Conservation (phyloP, 2,113 vertebrate genomes). For the Campylomormyrus tamandua region DNA sequence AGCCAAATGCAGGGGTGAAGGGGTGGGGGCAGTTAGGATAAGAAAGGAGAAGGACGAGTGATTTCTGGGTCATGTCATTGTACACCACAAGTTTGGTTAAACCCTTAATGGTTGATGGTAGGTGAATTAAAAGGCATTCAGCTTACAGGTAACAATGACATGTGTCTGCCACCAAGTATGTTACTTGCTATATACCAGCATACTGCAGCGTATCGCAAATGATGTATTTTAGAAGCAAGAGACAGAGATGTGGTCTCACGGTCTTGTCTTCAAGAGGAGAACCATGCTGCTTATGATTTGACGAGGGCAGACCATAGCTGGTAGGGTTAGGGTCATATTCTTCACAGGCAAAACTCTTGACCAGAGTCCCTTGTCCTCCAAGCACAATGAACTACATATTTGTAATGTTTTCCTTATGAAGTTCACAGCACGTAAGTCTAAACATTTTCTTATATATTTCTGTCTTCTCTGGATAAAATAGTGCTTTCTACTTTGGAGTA, state of each 20-base stretch:
- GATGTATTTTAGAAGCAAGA: not conserved
- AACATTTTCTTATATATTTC: not conserved
- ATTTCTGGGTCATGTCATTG: slow-evolving; percentile 9
- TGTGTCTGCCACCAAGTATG: not conserved
- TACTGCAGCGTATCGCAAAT: not conserved
- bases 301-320: not conserved
- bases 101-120: not conserved
- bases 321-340: not conserved
- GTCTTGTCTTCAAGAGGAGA: not conserved
- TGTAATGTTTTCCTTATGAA: not conserved
- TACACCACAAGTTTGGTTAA: not conserved
- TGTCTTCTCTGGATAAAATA: not conserved
- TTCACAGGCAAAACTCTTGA: not conserved
- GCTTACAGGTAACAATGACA: not conserved
- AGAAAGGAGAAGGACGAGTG: slow-evolving; percentile 36
- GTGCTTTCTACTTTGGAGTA: not conserved
- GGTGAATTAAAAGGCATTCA: not conserved
- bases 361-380: not conserved
- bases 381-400: not conserved
- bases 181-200: not conserved
- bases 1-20: slow-evolving; percentile 10
- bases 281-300: not conserved
- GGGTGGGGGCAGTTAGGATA: not conserved
- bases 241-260: not conserved
- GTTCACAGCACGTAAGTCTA: not conserved